Conservation (phyloP, 2,888 invertebrate genomes). For the Clistopyga incitator region DNA sequence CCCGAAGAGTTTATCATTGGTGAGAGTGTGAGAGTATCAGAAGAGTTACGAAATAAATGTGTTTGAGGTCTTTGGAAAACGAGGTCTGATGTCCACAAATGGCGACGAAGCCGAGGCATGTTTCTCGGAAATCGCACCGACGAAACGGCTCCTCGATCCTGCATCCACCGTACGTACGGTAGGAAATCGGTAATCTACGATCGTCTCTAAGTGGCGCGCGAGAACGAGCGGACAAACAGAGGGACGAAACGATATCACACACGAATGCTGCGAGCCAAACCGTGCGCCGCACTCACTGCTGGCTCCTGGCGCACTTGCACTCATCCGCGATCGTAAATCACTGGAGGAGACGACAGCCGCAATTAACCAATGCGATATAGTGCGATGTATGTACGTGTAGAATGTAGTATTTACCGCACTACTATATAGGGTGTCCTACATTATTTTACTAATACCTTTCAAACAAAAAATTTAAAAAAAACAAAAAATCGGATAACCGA, state of each 20-base stretch:
- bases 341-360: constrained; percentile 75
- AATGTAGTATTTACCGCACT: neutral
- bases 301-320: constrained; percentile 58
- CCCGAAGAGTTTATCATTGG: constrained; percentile 36
- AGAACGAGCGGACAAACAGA: constrained; percentile 53
- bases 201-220: constrained; percentile 67
- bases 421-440: constrained; percentile 13
- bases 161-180: constrained; percentile 16
- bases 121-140: constrained; percentile 48
- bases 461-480: too few relatives aligned
- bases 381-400: constrained; percentile 42
- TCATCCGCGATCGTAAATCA: constrained; percentile 74
- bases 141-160: constrained; percentile 2
- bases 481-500: too few relatives aligned
- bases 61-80: constrained; percentile 29
- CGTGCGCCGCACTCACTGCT: constrained; percentile 26
- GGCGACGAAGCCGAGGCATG: constrained; percentile 13
- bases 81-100: constrained; percentile 5
- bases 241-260: constrained; percentile 71
- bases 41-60: constrained; percentile 22
- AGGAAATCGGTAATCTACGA: constrained; percentile 73
- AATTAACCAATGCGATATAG: constrained; percentile 80
- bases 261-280: constrained; percentile 30
- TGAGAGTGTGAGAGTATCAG: constrained; percentile 25
- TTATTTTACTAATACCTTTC: neutral